phyloP scores from a whole-genome alignment of 2,888 invertebrate genomes.

The Drosophila falleni region DNA sequence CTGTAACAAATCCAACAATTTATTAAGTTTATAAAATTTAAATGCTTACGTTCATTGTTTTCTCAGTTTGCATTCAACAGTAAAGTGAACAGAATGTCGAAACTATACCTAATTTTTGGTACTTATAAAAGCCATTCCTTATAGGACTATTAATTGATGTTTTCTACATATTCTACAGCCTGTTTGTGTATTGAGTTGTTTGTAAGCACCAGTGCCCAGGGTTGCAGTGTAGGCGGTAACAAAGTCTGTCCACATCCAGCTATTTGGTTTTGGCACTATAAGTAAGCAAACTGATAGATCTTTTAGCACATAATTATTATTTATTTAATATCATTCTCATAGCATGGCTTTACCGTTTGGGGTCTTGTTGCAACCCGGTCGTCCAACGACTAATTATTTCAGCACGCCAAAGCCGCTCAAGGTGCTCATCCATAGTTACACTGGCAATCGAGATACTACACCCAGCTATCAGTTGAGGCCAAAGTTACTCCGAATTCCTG shows the following conservation, averaged over 20 bases:
- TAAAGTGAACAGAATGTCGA: conserved; percentile 1
- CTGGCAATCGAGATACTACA: neutral
- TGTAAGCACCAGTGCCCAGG: neutral
- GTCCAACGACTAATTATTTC: neutral
- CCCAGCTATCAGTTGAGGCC: neutral
- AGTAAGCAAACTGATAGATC: neutral
- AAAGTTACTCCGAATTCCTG: neutral
- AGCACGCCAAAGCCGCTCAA: neutral
- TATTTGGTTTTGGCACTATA: conserved; percentile 3
- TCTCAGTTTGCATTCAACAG: neutral
- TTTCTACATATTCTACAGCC: neutral
- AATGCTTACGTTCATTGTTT: neutral
- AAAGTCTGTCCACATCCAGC: conserved; percentile 6
- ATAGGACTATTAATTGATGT: neutral
- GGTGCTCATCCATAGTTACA: conserved; percentile 1
- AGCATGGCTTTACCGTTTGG: neutral
- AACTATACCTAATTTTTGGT: conserved; percentile 1
- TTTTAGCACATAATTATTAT: too few relatives aligned
- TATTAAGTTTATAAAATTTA: neutral
- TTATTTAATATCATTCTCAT: too few relatives aligned
- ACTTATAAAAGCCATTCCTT: neutral
- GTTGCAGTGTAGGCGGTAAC: neutral
- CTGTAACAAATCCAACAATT: neutral
- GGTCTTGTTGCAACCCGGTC: neutral
- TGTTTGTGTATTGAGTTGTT: neutral